Evolutionary conservation across 1,140 invertebrate species (phyloP).

Genomic region (Amphibalanus amphitrite): DNA sequence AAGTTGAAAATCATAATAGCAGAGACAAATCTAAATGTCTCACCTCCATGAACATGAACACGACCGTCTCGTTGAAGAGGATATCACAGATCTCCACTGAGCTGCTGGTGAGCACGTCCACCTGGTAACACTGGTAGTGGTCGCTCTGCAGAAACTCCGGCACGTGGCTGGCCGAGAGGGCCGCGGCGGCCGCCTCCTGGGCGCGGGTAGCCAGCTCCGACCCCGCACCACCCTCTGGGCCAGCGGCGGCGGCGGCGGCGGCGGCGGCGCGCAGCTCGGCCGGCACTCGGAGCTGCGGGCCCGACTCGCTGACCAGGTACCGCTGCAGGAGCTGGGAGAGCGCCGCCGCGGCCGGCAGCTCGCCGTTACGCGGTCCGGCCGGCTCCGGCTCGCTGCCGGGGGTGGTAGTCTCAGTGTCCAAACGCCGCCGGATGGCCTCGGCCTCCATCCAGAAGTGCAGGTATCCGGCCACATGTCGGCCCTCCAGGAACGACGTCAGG

Average conservation of each 20-base stretch:
- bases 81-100: background rate
- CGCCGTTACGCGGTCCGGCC: background rate
- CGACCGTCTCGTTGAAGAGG: background rate
- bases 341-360: background rate
- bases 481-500: background rate
- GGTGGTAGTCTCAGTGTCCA: background rate
- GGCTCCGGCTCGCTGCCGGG: background rate
- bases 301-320: background rate
- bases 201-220: background rate
- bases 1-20: too few relatives aligned
- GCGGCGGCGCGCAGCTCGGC: background rate
- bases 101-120: background rate
- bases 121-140: background rate
- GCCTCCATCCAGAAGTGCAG: constrained; percentile 1
- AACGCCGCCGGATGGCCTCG: background rate
- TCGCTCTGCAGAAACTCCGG: background rate
- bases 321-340: background rate
- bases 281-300: background rate
- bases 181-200: background rate
- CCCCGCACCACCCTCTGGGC: too few relatives aligned
- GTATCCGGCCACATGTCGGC: background rate
- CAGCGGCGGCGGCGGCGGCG: too few relatives aligned
- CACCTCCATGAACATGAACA: background rate
- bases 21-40: background rate
- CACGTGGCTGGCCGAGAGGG: background rate